These are phyloP conservation scores for Drosophila carrolli DNA, from an alignment of 1,140 invertebrate species.

Conservation along the genomic window DNA sequence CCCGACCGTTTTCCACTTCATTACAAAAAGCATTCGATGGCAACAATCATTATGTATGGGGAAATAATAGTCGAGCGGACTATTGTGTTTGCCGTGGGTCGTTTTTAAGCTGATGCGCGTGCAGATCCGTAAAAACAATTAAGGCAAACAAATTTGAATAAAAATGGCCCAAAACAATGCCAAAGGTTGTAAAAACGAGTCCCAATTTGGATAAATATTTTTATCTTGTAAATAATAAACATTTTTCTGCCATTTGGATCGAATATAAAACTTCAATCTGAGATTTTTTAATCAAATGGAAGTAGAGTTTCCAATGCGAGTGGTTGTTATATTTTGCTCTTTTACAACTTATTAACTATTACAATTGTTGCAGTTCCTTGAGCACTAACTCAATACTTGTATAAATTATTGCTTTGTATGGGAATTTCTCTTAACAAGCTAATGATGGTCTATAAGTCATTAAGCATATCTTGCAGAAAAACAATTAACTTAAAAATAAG, in stretches of 20 bases:
- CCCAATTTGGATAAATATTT: conserved; percentile 1
- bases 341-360: too few relatives aligned
- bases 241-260: too few relatives aligned
- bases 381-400: too few relatives aligned
- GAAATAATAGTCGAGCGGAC: conserved; percentile 7
- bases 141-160: conserved; percentile 41
- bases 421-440: too few relatives aligned
- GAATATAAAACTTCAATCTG: neutral
- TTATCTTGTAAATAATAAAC: neutral
- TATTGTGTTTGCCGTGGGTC: conserved; percentile 16
- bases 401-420: too few relatives aligned
- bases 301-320: neutral
- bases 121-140: conserved; percentile 52
- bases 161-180: conserved; percentile 15
- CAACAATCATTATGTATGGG: conserved; percentile 11
- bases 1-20: conserved; percentile 44
- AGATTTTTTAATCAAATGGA: neutral
- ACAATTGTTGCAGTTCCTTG: too few relatives aligned
- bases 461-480: neutral
- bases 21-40: conserved; percentile 35
- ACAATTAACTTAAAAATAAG: neutral
- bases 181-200: neutral
- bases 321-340: neutral
- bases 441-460: too few relatives aligned
- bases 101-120: conserved; percentile 33